Conservation (phyloP, 2,888 invertebrate species). For the Torymus aiolomorphi region DNA sequence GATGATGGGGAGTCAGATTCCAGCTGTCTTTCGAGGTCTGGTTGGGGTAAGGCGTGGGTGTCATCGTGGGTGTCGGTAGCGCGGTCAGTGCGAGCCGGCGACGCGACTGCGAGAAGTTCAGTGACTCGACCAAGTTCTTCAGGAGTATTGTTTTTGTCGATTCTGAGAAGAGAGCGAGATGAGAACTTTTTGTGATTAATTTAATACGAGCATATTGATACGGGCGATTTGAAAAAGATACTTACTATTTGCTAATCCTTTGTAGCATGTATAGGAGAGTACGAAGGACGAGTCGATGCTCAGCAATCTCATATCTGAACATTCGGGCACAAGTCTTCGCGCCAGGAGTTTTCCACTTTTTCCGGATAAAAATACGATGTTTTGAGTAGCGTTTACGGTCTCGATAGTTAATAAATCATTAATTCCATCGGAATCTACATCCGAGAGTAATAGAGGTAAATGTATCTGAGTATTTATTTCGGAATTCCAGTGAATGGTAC, state of each 20-base stretch:
- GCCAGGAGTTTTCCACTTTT: slow-evolving; percentile 82
- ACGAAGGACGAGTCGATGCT: slow-evolving; percentile 63
- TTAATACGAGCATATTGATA: not conserved
- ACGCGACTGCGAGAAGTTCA: slow-evolving; percentile 70
- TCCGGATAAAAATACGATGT: slow-evolving; percentile 85
- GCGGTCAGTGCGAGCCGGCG: slow-evolving; percentile 51
- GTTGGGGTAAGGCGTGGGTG: slow-evolving; percentile 32
- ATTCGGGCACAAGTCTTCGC: slow-evolving; percentile 59
- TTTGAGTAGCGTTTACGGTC: slow-evolving; percentile 68
- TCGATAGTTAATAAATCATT: slow-evolving; percentile 80
- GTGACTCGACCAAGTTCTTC: slow-evolving; percentile 74
- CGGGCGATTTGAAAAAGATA: not conserved
- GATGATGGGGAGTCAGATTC: slow-evolving; percentile 66
- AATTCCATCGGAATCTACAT: slow-evolving; percentile 84
- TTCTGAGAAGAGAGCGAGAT: slow-evolving; percentile 72
- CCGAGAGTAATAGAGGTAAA: slow-evolving; percentile 85
- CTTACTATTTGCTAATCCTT: slow-evolving; percentile 64
- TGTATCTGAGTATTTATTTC: slow-evolving; percentile 80
- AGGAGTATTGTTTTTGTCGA: slow-evolving; percentile 76
- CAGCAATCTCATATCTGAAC: slow-evolving; percentile 64
- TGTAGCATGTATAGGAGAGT: slow-evolving; percentile 67
- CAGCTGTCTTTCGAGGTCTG: slow-evolving; percentile 60
- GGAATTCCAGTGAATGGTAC: slow-evolving; percentile 78
- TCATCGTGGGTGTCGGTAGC: not conserved
- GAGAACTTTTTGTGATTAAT: slow-evolving; percentile 1